Evolutionary conservation across 2,797 vertebrate species (phyloP).

Genomic region (Macroramphosus scolopax): DNA sequence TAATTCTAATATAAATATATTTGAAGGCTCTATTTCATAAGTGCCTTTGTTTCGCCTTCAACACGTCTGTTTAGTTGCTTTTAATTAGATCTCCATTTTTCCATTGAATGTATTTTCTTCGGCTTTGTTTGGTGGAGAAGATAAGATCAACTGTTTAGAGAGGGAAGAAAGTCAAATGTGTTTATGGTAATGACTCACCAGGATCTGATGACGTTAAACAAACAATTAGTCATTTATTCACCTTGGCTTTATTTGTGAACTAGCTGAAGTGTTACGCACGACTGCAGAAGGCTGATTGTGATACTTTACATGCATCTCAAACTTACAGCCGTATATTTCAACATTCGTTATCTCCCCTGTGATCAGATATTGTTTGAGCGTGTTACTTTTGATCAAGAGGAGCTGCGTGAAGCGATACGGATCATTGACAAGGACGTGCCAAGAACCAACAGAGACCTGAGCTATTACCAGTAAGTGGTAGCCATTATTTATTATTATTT

Average conservation of each 20-base stretch:
- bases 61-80: neutral
- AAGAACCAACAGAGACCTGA: conserved; percentile 77
- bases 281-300: too few species aligned
- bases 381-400: conserved; percentile 69
- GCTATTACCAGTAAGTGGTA: conserved; percentile 76
- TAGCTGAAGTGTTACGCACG: too few species aligned
- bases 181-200: conserved; percentile 20
- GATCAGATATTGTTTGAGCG: conserved; percentile 78
- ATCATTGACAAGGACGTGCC: conserved; percentile 84
- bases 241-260: neutral
- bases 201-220: conserved; percentile 27
- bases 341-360: neutral
- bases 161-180: conserved; percentile 2
- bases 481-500: neutral
- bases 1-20: neutral
- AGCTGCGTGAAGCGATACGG: conserved; percentile 78
- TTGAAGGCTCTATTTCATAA: neutral
- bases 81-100: neutral
- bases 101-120: neutral
- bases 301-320: too few species aligned
- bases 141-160: neutral
- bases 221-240: conserved; percentile 17
- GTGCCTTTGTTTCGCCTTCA: neutral
- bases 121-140: neutral
- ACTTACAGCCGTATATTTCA: too few species aligned